These are phyloP conservation scores for Channa striata DNA, from an alignment of 2,797 vertebrate genomes.

Conservation along the genomic window DNA sequence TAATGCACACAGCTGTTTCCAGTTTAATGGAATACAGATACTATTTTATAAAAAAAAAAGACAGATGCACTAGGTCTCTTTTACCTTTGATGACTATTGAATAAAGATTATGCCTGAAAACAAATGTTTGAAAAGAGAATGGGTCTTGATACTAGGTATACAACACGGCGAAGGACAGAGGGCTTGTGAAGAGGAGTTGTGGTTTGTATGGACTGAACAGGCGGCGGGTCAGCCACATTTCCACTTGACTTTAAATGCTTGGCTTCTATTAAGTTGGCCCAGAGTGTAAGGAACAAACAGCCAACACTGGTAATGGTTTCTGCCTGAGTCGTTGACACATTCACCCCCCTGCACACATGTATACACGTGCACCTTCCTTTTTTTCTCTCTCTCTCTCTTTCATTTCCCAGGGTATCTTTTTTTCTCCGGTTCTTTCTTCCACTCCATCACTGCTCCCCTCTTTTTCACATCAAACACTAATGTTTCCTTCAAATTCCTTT, in stretches of 20 bases:
- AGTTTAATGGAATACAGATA: slow-evolving; percentile 20
- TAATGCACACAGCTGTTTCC: slow-evolving; percentile 53
- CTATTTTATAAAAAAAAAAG: slow-evolving; percentile 15
- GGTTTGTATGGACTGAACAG: slow-evolving; percentile 54
- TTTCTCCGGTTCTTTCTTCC: slow-evolving; percentile 56
- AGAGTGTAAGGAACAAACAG: slow-evolving; percentile 77
- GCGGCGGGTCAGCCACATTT: slow-evolving; percentile 63
- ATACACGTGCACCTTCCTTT: slow-evolving; percentile 6
- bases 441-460: slow-evolving; percentile 56
- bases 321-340: slow-evolving; percentile 80
- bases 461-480: slow-evolving; percentile 85
- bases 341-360: slow-evolving; percentile 39
- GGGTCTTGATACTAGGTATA: slow-evolving; percentile 12
- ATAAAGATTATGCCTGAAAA: slow-evolving; percentile 20
- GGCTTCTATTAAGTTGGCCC: slow-evolving; percentile 80
- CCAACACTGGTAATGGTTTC: slow-evolving; percentile 81
- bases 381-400: slow-evolving; percentile 51
- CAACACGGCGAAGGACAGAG: slow-evolving; percentile 43
- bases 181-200: slow-evolving; percentile 36
- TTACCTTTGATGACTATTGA: slow-evolving; percentile 10
- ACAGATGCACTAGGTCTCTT: slow-evolving; percentile 18
- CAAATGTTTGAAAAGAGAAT: slow-evolving; percentile 9
- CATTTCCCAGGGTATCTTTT: slow-evolving; percentile 80
- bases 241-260: slow-evolving; percentile 80
- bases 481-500: slow-evolving; percentile 87